A percentile compares a stretch with the other conserved stretches of the same genome.
These are phyloP conservation scores for Calycopis cecrops DNA, from an alignment of 1,140 invertebrate genomes.

Conservation along the genomic window DNA sequence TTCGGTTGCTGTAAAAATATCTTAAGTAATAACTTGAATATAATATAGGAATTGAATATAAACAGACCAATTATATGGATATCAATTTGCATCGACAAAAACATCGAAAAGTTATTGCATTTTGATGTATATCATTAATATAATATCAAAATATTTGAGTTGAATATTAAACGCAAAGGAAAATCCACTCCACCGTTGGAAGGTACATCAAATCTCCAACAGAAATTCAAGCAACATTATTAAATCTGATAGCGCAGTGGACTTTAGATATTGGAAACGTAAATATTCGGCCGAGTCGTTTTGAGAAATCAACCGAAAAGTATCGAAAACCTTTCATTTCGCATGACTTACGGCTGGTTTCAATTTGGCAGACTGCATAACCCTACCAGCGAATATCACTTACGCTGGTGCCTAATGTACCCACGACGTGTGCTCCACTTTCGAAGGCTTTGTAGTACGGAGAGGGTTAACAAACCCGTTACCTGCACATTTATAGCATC, in stretches of 20 bases:
- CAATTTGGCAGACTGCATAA: constrained; percentile 56
- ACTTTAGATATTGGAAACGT: constrained; percentile 27
- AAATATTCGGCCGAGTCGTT: constrained; percentile 25
- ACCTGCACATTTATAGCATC: background rate
- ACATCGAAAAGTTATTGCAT: no score
- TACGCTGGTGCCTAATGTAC: constrained; percentile 32
- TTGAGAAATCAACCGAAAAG: constrained; percentile 32
- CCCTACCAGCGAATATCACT: constrained; percentile 61
- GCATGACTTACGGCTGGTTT: constrained; percentile 46
- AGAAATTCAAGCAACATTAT: constrained; percentile 5
- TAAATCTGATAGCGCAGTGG: constrained; percentile 14
- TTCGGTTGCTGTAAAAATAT: no score
- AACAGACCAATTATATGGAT: no score
- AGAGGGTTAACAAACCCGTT: background rate
- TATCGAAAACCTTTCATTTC: constrained; percentile 46
- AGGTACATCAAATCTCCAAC: background rate
- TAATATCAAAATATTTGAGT: no score
- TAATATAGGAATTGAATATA: no score
- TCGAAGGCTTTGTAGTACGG: constrained; percentile 8
- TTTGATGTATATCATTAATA: no score
- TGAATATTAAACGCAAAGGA: no score
- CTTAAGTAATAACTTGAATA: no score
- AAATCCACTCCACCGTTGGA: no score
- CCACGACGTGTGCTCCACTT: constrained; percentile 12
- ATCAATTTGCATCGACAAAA: no score